These are phyloP conservation scores for Leptinotarsa lineolata DNA, from an alignment of 1,140 invertebrate species.

Conservation along the genomic window DNA sequence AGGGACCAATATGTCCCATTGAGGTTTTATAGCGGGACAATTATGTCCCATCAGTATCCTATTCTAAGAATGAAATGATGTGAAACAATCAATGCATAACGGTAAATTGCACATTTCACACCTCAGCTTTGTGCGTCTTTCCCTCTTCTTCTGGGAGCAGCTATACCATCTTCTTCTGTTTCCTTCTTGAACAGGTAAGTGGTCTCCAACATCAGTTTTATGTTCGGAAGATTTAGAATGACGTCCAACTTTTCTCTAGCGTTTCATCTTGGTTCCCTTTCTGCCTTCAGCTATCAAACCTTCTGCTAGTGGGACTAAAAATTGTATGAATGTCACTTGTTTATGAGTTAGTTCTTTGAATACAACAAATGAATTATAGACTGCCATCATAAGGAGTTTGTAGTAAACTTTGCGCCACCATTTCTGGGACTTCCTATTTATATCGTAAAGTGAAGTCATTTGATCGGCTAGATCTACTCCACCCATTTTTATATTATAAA, in stretches of 20 bases:
- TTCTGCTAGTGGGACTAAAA: conserved; percentile 16
- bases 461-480: conserved; percentile 4
- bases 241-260: conserved; percentile 17
- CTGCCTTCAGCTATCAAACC: conserved; percentile 21
- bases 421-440: conserved; percentile 11
- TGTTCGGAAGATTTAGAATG: background rate
- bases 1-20: too few species aligned
- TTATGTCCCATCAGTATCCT: too few species aligned
- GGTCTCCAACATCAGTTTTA: conserved; percentile 4
- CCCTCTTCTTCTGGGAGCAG: background rate
- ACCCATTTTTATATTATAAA: conserved; percentile 18
- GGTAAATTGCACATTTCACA: conserved; percentile 15
- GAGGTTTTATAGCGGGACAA: too few species aligned
- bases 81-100: conserved; percentile 10
- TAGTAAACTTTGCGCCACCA: conserved; percentile 24
- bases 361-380: conserved; percentile 2
- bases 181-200: background rate
- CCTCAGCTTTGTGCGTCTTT: background rate
- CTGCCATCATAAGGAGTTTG: conserved; percentile 23
- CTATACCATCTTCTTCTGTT: background rate
- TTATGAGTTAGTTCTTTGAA: conserved; percentile 28
- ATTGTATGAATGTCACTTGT: conserved; percentile 23
- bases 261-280: background rate
- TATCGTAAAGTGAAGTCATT: background rate
- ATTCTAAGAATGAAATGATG: conserved; percentile 1